phyloP scores from a whole-genome alignment of 1,140 invertebrate genomes.

The Pachyrhynchus sulphureomaculatus region DNA sequence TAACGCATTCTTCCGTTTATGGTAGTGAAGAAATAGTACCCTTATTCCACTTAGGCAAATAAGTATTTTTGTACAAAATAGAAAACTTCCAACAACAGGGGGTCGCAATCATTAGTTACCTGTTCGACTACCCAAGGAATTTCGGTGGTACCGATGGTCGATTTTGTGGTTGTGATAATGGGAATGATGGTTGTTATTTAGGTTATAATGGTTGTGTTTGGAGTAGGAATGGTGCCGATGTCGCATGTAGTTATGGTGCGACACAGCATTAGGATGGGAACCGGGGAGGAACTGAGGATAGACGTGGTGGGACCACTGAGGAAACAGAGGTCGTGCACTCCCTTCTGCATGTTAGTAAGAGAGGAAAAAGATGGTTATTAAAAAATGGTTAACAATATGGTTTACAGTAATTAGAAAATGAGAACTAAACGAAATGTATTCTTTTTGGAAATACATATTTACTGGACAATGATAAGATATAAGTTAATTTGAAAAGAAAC shows the following conservation, averaged over 20 bases:
- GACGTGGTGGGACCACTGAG: constrained; percentile 89
- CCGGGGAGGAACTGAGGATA: constrained; percentile 88
- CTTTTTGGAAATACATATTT: too few species aligned
- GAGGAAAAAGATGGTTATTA: constrained; percentile 29
- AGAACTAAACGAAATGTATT: background rate
- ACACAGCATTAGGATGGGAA: constrained; percentile 72
- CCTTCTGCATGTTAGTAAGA: constrained; percentile 43
- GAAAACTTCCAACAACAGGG: constrained; percentile 7
- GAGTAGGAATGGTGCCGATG: constrained; percentile 58
- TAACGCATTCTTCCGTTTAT: too few species aligned
- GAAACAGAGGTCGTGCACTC: constrained; percentile 73
- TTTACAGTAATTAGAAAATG: background rate
- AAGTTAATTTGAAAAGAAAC: too few species aligned
- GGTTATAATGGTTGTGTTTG: constrained; percentile 53
- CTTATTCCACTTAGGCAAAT: too few species aligned
- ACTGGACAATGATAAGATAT: too few species aligned
- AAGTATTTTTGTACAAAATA: background rate
- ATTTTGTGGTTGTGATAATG: constrained; percentile 54
- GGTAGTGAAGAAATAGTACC: too few species aligned
- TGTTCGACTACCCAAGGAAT: constrained; percentile 64
- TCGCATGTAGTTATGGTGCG: constrained; percentile 61
- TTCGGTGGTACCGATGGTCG: constrained; percentile 60
- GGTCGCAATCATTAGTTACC: constrained; percentile 51
- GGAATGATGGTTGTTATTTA: constrained; percentile 57
- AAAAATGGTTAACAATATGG: background rate